phyloP scores from a whole-genome alignment of 2,797 vertebrate genomes.

The Lycodopsis pacificus region DNA sequence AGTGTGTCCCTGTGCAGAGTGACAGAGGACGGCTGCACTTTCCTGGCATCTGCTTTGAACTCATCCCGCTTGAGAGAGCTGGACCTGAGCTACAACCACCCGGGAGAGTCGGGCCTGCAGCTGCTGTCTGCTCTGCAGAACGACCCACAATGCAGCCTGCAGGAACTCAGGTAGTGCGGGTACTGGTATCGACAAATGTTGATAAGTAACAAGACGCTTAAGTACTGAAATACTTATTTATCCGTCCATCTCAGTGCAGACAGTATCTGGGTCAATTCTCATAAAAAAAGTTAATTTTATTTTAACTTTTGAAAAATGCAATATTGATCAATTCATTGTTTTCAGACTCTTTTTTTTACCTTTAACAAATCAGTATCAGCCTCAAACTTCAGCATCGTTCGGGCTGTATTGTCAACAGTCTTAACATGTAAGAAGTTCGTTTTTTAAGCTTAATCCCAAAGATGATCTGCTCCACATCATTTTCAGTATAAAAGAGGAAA shows the following conservation, averaged over 20 bases:
- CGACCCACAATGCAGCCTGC: slow-evolving; percentile 68
- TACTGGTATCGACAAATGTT: background rate
- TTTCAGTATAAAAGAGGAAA: background rate
- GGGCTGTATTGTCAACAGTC: too few relatives aligned
- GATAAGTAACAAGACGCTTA: background rate
- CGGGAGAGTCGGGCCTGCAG: slow-evolving; percentile 57
- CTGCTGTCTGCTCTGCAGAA: slow-evolving; percentile 60
- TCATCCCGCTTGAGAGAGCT: slow-evolving; percentile 67
- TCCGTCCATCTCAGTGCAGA: background rate
- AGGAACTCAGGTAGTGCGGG: slow-evolving; percentile 62
- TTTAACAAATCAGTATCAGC: too few relatives aligned
- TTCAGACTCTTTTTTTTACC: too few relatives aligned
- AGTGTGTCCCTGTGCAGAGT: slow-evolving; percentile 75
- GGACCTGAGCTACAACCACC: slow-evolving; percentile 78
- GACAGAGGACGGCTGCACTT: slow-evolving; percentile 69
- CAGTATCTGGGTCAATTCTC: background rate
- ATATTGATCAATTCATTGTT: too few relatives aligned
- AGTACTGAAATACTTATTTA: background rate
- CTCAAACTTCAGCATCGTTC: background rate
- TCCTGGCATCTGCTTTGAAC: slow-evolving; percentile 68
- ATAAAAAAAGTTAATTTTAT: too few relatives aligned
- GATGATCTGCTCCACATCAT: background rate
- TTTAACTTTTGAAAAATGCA: too few relatives aligned
- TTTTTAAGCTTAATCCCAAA: background rate
- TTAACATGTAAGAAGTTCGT: background rate